phyloP scores from a whole-genome alignment of 2,888 invertebrate species.

The Drosophila nr. perissopoda region DNA sequence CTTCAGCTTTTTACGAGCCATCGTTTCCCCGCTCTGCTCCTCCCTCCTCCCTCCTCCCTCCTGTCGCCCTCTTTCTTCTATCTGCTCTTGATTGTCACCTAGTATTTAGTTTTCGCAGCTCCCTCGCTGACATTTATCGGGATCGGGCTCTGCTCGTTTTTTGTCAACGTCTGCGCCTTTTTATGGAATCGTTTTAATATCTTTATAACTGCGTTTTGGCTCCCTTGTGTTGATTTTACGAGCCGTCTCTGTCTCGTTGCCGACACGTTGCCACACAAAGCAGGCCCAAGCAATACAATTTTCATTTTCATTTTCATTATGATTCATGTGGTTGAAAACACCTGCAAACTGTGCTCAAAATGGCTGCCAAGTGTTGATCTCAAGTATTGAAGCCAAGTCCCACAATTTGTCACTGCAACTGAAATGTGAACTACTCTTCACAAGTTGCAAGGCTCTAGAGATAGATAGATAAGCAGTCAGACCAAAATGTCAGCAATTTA shows the following conservation, averaged over 20 bases:
- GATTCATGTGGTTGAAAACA: conserved; percentile 44
- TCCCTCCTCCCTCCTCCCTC: not conserved
- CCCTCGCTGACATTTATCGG: conserved; percentile 29
- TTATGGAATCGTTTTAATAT: conserved; percentile 64
- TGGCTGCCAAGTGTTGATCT: not conserved
- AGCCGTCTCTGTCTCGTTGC: conserved; percentile 28
- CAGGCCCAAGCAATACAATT: conserved; percentile 22
- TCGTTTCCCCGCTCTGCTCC: conserved; percentile 24
- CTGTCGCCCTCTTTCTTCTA: not conserved
- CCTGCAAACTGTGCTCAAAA: conserved; percentile 32
- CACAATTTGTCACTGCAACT: not conserved
- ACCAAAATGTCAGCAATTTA: not conserved
- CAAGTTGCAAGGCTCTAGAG: not conserved
- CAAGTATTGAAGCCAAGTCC: conserved; percentile 2
- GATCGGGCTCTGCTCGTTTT: conserved; percentile 9
- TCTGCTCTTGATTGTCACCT: conserved; percentile 67
- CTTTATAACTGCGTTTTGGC: conserved; percentile 67
- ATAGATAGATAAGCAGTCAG: not conserved
- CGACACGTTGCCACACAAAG: conserved; percentile 49
- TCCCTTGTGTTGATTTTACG: conserved; percentile 54
- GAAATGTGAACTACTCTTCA: not conserved
- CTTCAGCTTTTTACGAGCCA: conserved; percentile 69
- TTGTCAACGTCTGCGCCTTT: conserved; percentile 43
- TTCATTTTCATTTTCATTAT: conserved; percentile 16
- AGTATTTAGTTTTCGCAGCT: conserved; percentile 62